Conservation (phyloP, 2,888 invertebrate species). For the Acronicta alni region DNA sequence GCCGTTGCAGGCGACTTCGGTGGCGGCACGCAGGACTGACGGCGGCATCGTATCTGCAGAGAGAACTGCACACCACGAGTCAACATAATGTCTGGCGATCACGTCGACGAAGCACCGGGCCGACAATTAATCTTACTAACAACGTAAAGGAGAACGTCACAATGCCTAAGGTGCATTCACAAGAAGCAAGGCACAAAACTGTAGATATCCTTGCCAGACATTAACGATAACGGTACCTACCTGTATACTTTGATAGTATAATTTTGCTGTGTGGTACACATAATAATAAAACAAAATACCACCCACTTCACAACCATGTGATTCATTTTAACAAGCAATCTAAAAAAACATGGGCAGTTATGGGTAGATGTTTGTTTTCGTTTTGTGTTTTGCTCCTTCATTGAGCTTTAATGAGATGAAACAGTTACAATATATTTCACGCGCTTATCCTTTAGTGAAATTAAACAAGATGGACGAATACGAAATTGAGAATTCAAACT, state of each 20-base stretch:
- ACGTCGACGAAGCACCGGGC: slow-evolving; percentile 51
- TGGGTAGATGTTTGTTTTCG: too few species aligned
- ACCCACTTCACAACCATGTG: too few species aligned
- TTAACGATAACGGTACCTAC: background rate
- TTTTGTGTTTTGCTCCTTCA: too few species aligned
- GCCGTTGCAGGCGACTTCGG: slow-evolving; percentile 90
- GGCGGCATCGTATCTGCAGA: slow-evolving; percentile 87
- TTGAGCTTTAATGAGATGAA: too few species aligned
- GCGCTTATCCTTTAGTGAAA: too few species aligned
- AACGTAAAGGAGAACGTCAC: slow-evolving; percentile 27
- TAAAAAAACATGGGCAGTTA: too few species aligned
- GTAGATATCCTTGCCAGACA: background rate
- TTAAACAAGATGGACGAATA: too few species aligned
- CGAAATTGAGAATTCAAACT: background rate
- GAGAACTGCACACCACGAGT: slow-evolving; percentile 89
- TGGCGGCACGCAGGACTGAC: slow-evolving; percentile 86
- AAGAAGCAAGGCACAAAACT: background rate
- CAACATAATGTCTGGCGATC: slow-evolving; percentile 78
- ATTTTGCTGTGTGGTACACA: too few species aligned
- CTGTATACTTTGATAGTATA: too few species aligned
- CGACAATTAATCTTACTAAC: slow-evolving; percentile 37
- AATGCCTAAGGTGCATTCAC: slow-evolving; percentile 2
- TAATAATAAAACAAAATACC: too few species aligned
- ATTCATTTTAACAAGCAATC: too few species aligned
- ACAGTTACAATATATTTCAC: too few species aligned